phyloP scores from a whole-genome alignment of 2,888 invertebrate species.

The Acanthosepion pharaonis region DNA sequence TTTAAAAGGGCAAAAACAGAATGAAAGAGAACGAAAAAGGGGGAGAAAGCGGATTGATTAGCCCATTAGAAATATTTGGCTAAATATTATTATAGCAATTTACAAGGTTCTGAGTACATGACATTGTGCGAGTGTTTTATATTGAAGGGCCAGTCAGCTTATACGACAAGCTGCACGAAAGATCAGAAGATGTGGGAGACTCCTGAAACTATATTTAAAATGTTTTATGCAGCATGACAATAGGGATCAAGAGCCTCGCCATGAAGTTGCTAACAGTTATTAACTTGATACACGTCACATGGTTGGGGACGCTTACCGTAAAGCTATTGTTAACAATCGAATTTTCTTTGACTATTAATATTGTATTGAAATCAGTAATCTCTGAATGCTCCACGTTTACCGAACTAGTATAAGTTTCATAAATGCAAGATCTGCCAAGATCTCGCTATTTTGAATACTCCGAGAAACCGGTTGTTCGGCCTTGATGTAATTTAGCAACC shows the following conservation, averaged over 20 bases:
- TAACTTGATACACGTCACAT: background rate
- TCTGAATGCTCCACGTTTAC: too few species aligned
- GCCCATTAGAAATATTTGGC: constrained; percentile 33
- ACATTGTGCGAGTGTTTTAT: too few species aligned
- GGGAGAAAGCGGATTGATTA: background rate
- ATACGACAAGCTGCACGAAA: background rate
- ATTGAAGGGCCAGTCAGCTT: background rate
- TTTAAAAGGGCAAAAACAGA: too few species aligned
- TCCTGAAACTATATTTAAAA: background rate
- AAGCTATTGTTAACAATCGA: too few species aligned
- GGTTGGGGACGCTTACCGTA: too few species aligned
- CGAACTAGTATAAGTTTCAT: too few species aligned
- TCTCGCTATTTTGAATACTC: too few species aligned
- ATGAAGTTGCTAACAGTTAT: background rate
- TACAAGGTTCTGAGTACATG: background rate
- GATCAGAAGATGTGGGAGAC: background rate
- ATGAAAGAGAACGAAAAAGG: background rate
- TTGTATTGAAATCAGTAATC: too few species aligned
- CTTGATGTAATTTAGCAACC: too few species aligned
- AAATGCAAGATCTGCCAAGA: too few species aligned
- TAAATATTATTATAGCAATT: constrained; percentile 33
- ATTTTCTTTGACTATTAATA: too few species aligned
- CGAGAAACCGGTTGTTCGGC: too few species aligned
- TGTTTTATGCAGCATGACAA: background rate
- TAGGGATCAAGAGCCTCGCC: background rate